Base-by-base conservation (phyloP, 1,140 invertebrate species). In the Drosophila auraria region DNA sequence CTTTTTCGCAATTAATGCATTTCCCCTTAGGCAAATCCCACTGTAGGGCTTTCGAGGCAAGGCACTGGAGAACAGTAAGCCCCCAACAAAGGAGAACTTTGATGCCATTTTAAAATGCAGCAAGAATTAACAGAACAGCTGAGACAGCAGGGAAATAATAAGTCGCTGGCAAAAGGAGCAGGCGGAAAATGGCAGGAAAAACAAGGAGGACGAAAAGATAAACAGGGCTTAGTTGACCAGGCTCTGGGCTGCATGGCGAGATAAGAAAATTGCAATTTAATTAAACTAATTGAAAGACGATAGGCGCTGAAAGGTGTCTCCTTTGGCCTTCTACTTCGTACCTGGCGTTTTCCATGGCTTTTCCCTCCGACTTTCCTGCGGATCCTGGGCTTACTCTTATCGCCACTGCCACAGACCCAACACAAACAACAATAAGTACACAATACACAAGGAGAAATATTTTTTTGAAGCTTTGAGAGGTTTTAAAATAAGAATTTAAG, bases 211-310 rank as follows among this genome's bases (percentile, higher is more conserved):
- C 66, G 70, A 25, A 57, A 66, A 64, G 73, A 78, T 78, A 78
- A 78, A 78, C 75, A 70, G 45, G 74, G 38, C 75, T 78, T 78
- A 78, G 75, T 45, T 78, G 64, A 69, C 75, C 75, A 78, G 74
- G 38, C 74, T 44, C 45, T 47, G 17, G 54, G 61, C 47, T 72
- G 76, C 51, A 45, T 45, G 71, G 71, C 69, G 51, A 79, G 76
- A 72, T 80, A 80, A 80, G 78, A 80, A 80, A 78, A 75, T 82
- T 75, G 70, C 74, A 78, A 81, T 82, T 80, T 90, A 90, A 90
- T 90, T 90, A 84, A 79, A 86, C 84, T 89, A 89, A 89, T 89
- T 90, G 86, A 89, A 89, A 89, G 84, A 79, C 84, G 81, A 89
- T 89, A 79, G 84, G 74, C 78, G 74, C 33, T 75, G 56, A 73